These are phyloP conservation scores for Thalpophila matura DNA, from an alignment of 2,888 invertebrate species.

Conservation along the genomic window DNA sequence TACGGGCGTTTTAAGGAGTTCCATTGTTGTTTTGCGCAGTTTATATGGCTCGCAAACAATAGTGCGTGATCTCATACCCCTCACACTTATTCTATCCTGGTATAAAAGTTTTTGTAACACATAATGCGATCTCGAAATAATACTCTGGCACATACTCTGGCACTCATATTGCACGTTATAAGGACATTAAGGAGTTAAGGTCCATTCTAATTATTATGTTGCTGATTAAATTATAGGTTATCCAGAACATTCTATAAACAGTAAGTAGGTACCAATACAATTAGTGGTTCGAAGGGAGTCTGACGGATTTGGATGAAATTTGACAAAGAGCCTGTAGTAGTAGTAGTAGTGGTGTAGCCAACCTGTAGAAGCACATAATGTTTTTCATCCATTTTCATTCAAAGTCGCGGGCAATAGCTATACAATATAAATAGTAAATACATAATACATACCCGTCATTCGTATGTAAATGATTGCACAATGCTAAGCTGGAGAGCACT, in stretches of 20 bases:
- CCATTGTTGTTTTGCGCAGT: conserved; percentile 65
- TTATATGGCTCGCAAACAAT: conserved; percentile 59
- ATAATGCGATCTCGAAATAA: conserved; percentile 21
- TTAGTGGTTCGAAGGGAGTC: too few species aligned
- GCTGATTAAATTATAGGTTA: conserved; percentile 25
- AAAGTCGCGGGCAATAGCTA: too few species aligned
- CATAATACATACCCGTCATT: not conserved
- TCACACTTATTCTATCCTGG: conserved; percentile 48
- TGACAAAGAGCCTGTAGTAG: too few species aligned
- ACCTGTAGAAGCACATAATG: too few species aligned
- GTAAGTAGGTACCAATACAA: too few species aligned
- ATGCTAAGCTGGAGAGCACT: not conserved
- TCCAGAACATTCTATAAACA: not conserved
- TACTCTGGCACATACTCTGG: too few species aligned
- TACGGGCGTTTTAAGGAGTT: conserved; percentile 66
- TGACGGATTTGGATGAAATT: too few species aligned
- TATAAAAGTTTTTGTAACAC: conserved; percentile 35
- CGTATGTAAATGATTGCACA: not conserved
- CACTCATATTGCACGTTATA: conserved; percentile 21
- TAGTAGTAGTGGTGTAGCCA: too few species aligned
- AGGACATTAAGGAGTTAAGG: not conserved
- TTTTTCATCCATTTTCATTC: too few species aligned
- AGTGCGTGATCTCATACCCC: conserved; percentile 58
- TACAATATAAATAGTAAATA: not conserved
- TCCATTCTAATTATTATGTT: conserved; percentile 20